phyloP scores from a whole-genome alignment of 2,797 vertebrate species.

The Phrynocephalus forsythii region DNA sequence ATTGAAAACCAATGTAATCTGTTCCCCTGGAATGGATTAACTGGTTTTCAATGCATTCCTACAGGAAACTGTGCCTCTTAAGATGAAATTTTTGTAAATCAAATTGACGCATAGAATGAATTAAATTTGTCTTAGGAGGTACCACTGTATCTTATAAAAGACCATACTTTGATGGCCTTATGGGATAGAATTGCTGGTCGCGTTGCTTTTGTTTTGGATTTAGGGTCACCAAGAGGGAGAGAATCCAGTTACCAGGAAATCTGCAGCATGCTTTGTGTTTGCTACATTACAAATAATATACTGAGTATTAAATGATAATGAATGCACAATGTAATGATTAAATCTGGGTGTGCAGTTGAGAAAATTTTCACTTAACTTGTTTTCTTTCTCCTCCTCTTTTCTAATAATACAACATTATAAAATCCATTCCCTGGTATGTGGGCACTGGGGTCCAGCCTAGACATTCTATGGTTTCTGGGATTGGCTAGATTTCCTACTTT shows the following conservation, averaged over 20 bases:
- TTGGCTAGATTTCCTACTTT: neutral
- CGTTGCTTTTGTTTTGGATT: neutral
- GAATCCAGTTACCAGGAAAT: neutral
- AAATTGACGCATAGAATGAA: too few species aligned
- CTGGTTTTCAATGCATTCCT: too few species aligned
- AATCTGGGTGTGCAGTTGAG: neutral
- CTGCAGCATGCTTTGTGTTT: neutral
- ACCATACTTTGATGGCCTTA: too few species aligned
- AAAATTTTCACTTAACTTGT: neutral
- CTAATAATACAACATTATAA: neutral
- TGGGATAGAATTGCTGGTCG: neutral
- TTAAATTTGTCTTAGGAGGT: too few species aligned
- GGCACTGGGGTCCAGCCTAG: neutral
- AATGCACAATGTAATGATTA: neutral
- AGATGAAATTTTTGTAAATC: too few species aligned
- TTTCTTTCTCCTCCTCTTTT: neutral
- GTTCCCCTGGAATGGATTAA: too few species aligned
- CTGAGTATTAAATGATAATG: neutral
- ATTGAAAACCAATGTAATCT: too few species aligned
- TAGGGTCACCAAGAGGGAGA: neutral
- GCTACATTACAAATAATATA: neutral
- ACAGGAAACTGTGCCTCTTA: too few species aligned
- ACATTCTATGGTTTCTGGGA: neutral
- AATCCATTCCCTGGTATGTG: neutral
- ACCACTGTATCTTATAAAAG: too few species aligned